These are phyloP conservation scores for Pollachius pollachius DNA, from an alignment of 2,113 vertebrate species.

Conservation along the genomic window DNA sequence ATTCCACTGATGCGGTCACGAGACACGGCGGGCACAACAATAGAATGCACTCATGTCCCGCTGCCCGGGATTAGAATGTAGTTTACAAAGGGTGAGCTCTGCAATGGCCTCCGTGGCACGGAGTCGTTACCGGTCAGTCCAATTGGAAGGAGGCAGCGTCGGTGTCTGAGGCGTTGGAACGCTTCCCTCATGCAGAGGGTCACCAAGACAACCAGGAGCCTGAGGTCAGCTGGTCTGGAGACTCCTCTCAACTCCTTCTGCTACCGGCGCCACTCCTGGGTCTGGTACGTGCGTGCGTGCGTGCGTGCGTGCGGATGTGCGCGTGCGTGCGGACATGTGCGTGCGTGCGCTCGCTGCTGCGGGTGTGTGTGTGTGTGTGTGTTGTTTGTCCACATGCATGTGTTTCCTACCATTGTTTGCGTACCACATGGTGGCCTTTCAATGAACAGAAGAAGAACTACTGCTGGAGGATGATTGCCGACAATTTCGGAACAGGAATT, in stretches of 20 bases:
- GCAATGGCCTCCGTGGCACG: background rate
- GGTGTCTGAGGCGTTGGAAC: background rate
- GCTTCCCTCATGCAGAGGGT: slow-evolving; percentile 2
- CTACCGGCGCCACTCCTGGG: slow-evolving; percentile 40
- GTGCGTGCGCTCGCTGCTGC: background rate
- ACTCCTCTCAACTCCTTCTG: slow-evolving; percentile 39
- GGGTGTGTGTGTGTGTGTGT: background rate
- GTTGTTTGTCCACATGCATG: slow-evolving; percentile 7
- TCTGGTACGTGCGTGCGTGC: slow-evolving; percentile 39
- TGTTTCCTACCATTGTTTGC: background rate
- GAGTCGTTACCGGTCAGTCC: slow-evolving; percentile 25
- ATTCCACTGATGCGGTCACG: slow-evolving; percentile 10
- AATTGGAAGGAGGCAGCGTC: slow-evolving; percentile 1
- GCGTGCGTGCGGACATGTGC: background rate
- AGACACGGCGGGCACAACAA: background rate
- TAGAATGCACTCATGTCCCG: slow-evolving; percentile 7
- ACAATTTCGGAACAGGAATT: too few relatives aligned
- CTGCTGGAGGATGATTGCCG: too few relatives aligned
- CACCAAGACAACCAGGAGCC: slow-evolving; percentile 1
- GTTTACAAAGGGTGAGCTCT: too few relatives aligned
- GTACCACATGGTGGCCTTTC: too few relatives aligned
- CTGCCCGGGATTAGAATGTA: background rate
- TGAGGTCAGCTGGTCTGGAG: slow-evolving; percentile 27
- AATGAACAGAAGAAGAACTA: too few relatives aligned
- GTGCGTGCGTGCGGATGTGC: background rate